Evolutionary conservation across 2,797 vertebrate genomes (phyloP).

Genomic region (Alectoris magna): DNA sequence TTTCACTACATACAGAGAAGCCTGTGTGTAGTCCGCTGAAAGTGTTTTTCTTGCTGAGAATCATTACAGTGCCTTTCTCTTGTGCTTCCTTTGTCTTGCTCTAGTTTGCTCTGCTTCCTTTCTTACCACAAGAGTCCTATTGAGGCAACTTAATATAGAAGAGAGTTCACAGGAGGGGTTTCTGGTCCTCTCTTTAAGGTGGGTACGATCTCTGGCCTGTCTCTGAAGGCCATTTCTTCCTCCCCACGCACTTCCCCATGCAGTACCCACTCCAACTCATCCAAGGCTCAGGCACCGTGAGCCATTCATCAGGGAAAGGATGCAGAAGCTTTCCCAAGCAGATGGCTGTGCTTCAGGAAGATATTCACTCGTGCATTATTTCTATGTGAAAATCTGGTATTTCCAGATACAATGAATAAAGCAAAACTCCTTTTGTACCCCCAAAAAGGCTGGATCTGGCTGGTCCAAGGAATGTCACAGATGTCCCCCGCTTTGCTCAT

Average conservation of each 20-base stretch:
- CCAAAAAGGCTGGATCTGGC: not conserved
- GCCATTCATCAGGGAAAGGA: not conserved
- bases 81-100: not conserved
- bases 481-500: not conserved
- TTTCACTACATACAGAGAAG: not conserved
- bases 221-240: not conserved
- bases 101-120: not conserved
- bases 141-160: not conserved
- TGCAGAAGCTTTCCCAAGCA: not conserved
- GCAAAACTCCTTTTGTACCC: not conserved
- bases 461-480: not conserved
- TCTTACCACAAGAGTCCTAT: not conserved
- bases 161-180: not conserved
- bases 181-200: not conserved
- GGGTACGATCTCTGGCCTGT: not conserved
- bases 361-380: rapidly evolving
- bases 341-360: not conserved
- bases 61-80: not conserved
- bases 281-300: not conserved
- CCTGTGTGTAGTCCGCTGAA: not conserved
- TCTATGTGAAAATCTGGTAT: not conserved
- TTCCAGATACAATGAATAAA: not conserved
- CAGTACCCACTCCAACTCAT: not conserved
- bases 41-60: not conserved
- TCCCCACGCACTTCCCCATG: not conserved